These are phyloP conservation scores for Anguilla japonica DNA, from an alignment of 2,113 vertebrate genomes.

Conservation along the genomic window DNA sequence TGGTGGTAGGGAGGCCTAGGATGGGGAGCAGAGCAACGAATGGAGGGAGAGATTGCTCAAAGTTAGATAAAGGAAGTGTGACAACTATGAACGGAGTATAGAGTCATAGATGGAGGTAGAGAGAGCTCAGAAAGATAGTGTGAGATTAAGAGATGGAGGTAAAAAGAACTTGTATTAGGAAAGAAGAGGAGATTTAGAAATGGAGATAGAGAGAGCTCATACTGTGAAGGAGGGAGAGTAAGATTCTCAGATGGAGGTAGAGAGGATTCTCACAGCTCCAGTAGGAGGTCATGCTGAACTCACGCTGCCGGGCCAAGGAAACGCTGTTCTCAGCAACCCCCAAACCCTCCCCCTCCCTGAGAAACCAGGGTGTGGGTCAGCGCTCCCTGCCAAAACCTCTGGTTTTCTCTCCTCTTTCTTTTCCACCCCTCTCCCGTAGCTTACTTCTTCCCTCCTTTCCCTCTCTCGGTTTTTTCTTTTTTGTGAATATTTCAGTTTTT, in stretches of 20 bases:
- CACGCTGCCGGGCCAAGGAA: slow-evolving; percentile 34
- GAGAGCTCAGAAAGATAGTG: not conserved
- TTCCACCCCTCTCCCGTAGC: not conserved
- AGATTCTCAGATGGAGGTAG: not conserved
- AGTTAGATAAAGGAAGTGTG: too few species aligned
- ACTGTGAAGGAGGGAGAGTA: not conserved
- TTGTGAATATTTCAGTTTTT: slow-evolving; percentile 19
- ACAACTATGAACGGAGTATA: too few species aligned
- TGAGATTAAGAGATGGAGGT: not conserved
- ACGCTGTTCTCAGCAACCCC: slow-evolving; percentile 37
- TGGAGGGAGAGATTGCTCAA: too few species aligned
- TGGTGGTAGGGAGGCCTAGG: too few species aligned
- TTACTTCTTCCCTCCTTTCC: not conserved
- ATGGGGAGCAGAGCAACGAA: too few species aligned
- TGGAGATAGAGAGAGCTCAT: slow-evolving; percentile 6
- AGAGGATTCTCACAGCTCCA: not conserved
- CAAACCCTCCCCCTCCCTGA: slow-evolving; percentile 33
- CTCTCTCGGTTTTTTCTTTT: not conserved
- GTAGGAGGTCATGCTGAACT: not conserved
- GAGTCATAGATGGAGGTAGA: too few species aligned
- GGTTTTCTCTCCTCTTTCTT: not conserved
- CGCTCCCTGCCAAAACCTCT: slow-evolving; percentile 11
- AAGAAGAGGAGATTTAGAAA: not conserved
- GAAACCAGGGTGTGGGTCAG: slow-evolving; percentile 43
- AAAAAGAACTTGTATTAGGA: not conserved